These are phyloP conservation scores for Phalera bucephala DNA, from an alignment of 2,888 invertebrate species.

Conservation along the genomic window DNA sequence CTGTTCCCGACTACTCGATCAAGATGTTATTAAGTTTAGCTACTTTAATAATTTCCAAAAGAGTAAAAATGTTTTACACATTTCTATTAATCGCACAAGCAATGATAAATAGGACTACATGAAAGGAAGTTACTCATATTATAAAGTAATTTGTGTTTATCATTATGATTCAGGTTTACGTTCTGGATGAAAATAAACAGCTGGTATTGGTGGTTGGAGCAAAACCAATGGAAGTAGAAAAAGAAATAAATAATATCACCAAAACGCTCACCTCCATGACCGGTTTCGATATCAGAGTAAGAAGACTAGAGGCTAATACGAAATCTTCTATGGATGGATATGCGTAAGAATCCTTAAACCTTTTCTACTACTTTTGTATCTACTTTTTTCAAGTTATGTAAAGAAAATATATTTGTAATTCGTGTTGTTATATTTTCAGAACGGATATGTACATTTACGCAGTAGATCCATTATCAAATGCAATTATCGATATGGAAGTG, in stretches of 20 bases:
- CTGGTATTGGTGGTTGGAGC: constrained; percentile 90
- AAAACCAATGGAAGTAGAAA: constrained; percentile 90
- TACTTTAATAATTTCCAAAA: too few species aligned
- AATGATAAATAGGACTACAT: too few species aligned
- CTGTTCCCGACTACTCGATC: too few species aligned
- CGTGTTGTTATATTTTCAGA: too few species aligned
- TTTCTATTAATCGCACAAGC: too few species aligned
- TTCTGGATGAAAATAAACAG: constrained; percentile 91
- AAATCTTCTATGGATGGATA: constrained; percentile 85
- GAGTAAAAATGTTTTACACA: too few species aligned
- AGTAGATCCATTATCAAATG: constrained; percentile 91
- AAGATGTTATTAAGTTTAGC: too few species aligned
- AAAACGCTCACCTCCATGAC: constrained; percentile 87
- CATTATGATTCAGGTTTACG: constrained; percentile 91
- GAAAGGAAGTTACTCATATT: too few species aligned
- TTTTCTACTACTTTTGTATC: too few species aligned
- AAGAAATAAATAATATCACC: constrained; percentile 87
- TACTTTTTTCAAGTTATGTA: too few species aligned
- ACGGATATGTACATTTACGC: constrained; percentile 94
- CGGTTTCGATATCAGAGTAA: constrained; percentile 89
- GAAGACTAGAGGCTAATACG: constrained; percentile 89
- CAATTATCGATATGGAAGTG: constrained; percentile 91
- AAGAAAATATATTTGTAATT: too few species aligned
- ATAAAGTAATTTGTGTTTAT: too few species aligned
- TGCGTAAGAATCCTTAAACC: constrained; percentile 85